Evolutionary conservation across 2,888 invertebrate genomes (phyloP), one percentile per base, ranked within the genome.

Genomic region (Chloromyia formosa): DNA sequence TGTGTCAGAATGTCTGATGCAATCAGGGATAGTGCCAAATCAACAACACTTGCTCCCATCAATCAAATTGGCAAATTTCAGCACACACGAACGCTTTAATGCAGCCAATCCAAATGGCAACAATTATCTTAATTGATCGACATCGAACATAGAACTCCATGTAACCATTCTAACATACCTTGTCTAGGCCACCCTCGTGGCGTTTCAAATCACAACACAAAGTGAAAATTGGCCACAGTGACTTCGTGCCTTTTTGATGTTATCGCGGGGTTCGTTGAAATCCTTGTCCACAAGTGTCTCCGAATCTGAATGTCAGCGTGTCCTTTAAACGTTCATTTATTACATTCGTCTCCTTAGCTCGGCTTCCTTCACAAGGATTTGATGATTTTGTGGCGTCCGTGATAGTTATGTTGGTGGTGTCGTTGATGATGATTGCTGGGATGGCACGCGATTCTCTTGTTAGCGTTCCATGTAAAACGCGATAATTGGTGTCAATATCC

Each of bases 111-210:
- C 27, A 69, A 69, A 69, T 54, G 68, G 53, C 42, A 56, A 45
- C 73, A 45, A 73, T 73, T 73, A 73, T 22, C 73, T 61, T 61
- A 73, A 73, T 73, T 73, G 61, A 73, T 73, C 42, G 49, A 18
- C 58, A 27, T 22, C 58, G 61, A 61, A n/a, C 23, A 61, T 49
- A 27, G 40, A 54, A 61, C 60, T 45, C 20, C 49, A 35, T 35
- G 27, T 7, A 35, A 35, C 27, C 27, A 35, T 35, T 7, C 27
- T 4, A 35, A 35, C 27, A 35, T 35, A 35, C 2, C 27, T 35
- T 35, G 27, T 35, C 27, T 35, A 7, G 27, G 27, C 27, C 27
- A 35, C 27, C 27, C 27, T 35, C 27, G 27, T 7, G 27, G 7
- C 27, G 7, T 35, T 35, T 35, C 27, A 35, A 35, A 35, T 35